Percentiles rank a stretch among this genome's conserved stretches.
phyloP scores from a whole-genome alignment of 2,797 vertebrate genomes.

The Acanthurus tractus region DNA sequence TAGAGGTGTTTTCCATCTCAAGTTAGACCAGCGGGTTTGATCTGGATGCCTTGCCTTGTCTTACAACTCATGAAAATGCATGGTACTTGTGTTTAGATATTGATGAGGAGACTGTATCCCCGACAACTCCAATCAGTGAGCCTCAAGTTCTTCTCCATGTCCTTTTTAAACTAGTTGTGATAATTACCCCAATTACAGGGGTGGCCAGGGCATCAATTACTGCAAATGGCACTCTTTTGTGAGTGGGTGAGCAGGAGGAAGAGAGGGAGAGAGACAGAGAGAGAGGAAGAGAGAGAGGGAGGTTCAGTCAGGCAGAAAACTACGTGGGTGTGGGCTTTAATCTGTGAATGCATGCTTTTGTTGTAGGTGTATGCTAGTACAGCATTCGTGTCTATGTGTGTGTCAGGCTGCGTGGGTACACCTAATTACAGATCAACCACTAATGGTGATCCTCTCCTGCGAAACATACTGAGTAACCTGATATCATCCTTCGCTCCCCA shows the following conservation, averaged over 20 bases:
- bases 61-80: slow-evolving; percentile 75
- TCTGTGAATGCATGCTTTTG: background rate
- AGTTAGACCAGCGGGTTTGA: slow-evolving; percentile 15
- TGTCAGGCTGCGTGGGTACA: slow-evolving; percentile 24
- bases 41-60: slow-evolving; percentile 47
- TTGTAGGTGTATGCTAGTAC: background rate
- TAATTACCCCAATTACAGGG: slow-evolving; percentile 57
- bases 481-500: slow-evolving; percentile 46
- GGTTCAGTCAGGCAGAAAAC: background rate
- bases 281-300: background rate
- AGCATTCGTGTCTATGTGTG: background rate
- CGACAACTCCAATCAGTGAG: slow-evolving; percentile 43
- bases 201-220: slow-evolving; percentile 21
- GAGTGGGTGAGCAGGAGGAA: background rate
- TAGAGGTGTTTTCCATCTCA: slow-evolving; percentile 49
- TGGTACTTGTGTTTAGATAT: slow-evolving; percentile 70
- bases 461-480: slow-evolving; percentile 71
- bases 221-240: slow-evolving; percentile 13
- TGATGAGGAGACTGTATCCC: slow-evolving; percentile 64
- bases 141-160: slow-evolving; percentile 29
- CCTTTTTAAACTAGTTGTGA: slow-evolving; percentile 43
- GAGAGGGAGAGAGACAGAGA: background rate
- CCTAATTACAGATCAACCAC: slow-evolving; percentile 83
- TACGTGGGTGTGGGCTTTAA: background rate
- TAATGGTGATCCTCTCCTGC: slow-evolving; percentile 55